phyloP scores from a whole-genome alignment of 1,140 invertebrate genomes.

The Lanistes nyassanus region DNA sequence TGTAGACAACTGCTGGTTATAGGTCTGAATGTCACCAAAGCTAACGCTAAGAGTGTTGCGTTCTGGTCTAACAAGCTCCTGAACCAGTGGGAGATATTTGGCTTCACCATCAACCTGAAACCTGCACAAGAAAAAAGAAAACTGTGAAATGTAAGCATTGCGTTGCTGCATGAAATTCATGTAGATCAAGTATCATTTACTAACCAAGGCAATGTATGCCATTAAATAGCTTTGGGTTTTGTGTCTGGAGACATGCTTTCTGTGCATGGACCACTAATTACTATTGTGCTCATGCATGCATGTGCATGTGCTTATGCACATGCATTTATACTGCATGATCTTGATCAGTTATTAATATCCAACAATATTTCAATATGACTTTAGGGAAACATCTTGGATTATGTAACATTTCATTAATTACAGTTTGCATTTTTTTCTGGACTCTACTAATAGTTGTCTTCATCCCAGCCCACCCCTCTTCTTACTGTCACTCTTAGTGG shows the following conservation, averaged over 20 bases:
- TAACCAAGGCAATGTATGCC: neutral
- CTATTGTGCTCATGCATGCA: neutral
- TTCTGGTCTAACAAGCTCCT: conserved; percentile 87
- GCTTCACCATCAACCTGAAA: conserved; percentile 76
- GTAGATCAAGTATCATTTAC: neutral
- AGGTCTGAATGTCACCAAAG: conserved; percentile 95
- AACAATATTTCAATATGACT: no score
- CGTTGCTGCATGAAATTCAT: neutral
- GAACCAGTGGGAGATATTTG: conserved; percentile 87
- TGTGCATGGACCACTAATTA: neutral
- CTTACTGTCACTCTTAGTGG: no score
- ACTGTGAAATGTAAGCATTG: no score
- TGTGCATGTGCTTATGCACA: neutral
- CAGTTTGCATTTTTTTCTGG: no score
- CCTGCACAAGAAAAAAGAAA: conserved; percentile 37
- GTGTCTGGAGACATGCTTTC: neutral
- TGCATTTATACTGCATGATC: neutral
- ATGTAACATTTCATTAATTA: no score
- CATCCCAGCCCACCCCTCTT: no score
- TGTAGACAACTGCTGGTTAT: conserved; percentile 90
- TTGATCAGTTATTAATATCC: no score
- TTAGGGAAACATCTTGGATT: no score
- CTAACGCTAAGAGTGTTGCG: conserved; percentile 93
- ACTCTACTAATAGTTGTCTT: no score
- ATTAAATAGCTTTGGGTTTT: neutral